Base-by-base conservation (phyloP, 2,797 vertebrate genomes). In the Sylvia borin region DNA sequence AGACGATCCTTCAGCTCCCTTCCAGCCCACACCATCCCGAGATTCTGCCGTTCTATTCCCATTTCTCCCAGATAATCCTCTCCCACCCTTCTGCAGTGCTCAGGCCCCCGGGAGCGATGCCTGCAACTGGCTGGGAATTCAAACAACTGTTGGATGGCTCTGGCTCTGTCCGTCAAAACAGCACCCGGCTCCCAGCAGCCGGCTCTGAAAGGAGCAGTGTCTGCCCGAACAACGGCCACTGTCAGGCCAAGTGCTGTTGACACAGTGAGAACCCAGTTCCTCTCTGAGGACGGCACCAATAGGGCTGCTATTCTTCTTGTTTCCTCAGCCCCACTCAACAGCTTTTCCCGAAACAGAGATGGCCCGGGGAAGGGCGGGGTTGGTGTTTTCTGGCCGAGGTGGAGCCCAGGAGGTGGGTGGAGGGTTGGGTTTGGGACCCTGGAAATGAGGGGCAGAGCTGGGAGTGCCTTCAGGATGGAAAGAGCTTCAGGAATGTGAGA, bases 181-280 rank as follows among this genome's bases (percentile, higher is more conserved):
- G 96, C 88, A 51, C 83, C 97, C 95, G 75, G 97, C 97, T 95
- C 96, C 88, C 97, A 96, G 98, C 98, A 98, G 98, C 98, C 97
- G 96, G 97, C 97, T 62, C 94, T 98, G 97, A 98, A 98, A 97
- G 96, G 97, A 91, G 94, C 97, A 97, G 97, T 98, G 98, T 98
- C 95, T 95, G 58, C 5, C 26, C 84, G 54, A 90, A 98, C 98
- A 98, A 98, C 95, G 93, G 96, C 97, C 95, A 91, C 97, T 98
- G 97, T 97, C 97, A 98, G 34, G 94, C 98, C 97, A 97, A 97
- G 97, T 95, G 96, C 97, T 92, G 95, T 87, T 91, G 97, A 97
- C 97, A 98, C 97, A 98, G 97, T 97, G 97, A 97, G 97, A 96
- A 97, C 97, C 94, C 97, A 98, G 97, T 96, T 98, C 98, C 97